phyloP scores from a whole-genome alignment of 1,140 invertebrate species.

The Bombyx mandarina region DNA sequence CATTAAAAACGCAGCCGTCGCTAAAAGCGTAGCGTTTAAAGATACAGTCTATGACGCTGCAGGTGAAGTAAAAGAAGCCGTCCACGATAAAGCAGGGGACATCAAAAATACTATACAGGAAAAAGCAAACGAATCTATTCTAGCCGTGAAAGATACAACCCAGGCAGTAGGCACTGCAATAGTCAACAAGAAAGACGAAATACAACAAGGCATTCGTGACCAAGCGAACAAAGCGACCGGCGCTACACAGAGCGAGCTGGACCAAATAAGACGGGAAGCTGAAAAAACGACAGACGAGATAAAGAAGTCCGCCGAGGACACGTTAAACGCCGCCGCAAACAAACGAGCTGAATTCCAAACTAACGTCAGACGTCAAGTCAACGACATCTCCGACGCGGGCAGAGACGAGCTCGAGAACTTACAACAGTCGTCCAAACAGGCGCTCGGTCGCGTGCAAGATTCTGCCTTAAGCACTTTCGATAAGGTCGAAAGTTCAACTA shows the following conservation, averaged over 20 bases:
- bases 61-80: slow-evolving; percentile 11
- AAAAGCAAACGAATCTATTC: slow-evolving; percentile 25
- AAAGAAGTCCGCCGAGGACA: slow-evolving; percentile 50
- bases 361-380: slow-evolving; percentile 27
- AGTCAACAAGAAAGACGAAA: slow-evolving; percentile 32
- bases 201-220: slow-evolving; percentile 25
- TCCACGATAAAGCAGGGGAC: slow-evolving; percentile 22
- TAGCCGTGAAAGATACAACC: slow-evolving; percentile 30
- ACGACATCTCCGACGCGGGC: slow-evolving; percentile 30
- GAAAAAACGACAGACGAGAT: slow-evolving; percentile 55
- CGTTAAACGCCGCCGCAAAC: slow-evolving; percentile 37
- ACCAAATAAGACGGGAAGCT: slow-evolving; percentile 53
- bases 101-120: slow-evolving; percentile 20
- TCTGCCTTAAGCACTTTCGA: slow-evolving; percentile 59
- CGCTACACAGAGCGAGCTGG: slow-evolving; percentile 38
- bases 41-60: slow-evolving; percentile 12
- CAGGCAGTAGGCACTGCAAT: slow-evolving; percentile 21
- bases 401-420: slow-evolving; percentile 31
- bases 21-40: slow-evolving; percentile 5
- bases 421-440: slow-evolving; percentile 39
- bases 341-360: slow-evolving; percentile 40
- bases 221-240: slow-evolving; percentile 20
- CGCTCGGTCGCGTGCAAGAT: slow-evolving; percentile 49
- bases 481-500: slow-evolving; percentile 54
- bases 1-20: slow-evolving; percentile 5